Base-by-base conservation (phyloP, 2,113 vertebrate genomes). In the Vidua macroura region DNA sequence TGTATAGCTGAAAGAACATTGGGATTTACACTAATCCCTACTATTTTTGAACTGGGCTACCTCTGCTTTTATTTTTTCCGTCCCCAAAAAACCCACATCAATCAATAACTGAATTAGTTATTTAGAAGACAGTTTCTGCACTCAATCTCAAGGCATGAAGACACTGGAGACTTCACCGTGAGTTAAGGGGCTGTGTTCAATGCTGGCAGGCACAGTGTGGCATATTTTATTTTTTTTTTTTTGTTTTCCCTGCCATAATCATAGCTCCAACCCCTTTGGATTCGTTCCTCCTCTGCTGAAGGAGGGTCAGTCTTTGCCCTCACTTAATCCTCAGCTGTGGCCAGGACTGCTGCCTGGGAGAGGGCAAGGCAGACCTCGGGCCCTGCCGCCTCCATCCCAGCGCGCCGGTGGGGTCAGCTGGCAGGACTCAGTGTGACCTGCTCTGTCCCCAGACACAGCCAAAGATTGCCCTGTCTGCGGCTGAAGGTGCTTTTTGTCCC, bases 141-240 rank as follows among this genome's bases (percentile, higher is more conserved):
- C 96, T 96, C 88, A 60, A 66, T 82, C 92, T 96, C 93, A 96
- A 95, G 96, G 96, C 96, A 88, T 95, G 96, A 97, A 97, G 93
- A 97, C 96, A 94, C 95, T 95, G 97, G 92, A 94, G 90, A 91
- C 94, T 97, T 97, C 96, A 90, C 83, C 1, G 44, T 91, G 92
- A 96, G 89, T 93, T 86, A 95, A 90, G 92, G 95, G 96, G 96
- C 94, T 80, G 75, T 90, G 93, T 92, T 90, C 75, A 56, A 91
- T 25, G 93, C 96, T 95, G 97, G 97, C 97, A 98, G 97, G 97
- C 98, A 98, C 98, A 97, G 97, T 97, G 97, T 92, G 96, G 96
- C 5, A 0, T 95, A 46, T 82, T 82, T 86, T 95, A 39, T 63
- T 72, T 67, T 86, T 95, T 35, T 63, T 72, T 67, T 68, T 95